phyloP scores from a whole-genome alignment of 1,140 invertebrate species.

The Orchestia grillus region DNA sequence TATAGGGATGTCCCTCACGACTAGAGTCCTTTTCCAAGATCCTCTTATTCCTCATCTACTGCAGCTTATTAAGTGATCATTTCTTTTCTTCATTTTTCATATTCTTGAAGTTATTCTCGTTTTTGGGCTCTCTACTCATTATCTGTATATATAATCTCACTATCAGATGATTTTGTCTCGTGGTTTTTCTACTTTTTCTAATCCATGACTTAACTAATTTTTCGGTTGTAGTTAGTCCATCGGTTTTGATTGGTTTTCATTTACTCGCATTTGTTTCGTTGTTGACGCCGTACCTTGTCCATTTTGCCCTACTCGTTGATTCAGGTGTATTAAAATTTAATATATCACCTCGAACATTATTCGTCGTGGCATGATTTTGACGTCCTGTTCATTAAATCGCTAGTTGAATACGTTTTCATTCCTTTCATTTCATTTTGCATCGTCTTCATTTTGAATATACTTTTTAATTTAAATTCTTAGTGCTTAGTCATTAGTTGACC shows the following conservation, averaged over 20 bases:
- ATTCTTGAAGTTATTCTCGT: background rate
- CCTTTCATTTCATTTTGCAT: background rate
- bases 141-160: background rate
- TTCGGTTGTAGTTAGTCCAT: background rate
- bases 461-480: background rate
- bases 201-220: background rate
- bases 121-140: background rate
- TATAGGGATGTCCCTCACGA: slow-evolving; percentile 76
- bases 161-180: background rate
- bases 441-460: background rate
- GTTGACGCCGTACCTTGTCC: background rate
- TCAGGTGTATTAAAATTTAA: background rate
- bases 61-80: background rate
- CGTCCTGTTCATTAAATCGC: background rate
- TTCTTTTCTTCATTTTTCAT: background rate
- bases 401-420: background rate
- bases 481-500: background rate
- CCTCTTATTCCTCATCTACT: background rate
- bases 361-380: background rate
- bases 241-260: background rate
- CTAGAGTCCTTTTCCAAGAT: background rate
- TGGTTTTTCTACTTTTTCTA: background rate
- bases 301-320: background rate
- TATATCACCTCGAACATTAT: background rate
- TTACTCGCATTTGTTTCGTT: background rate